Evolutionary conservation across 2,888 invertebrate species (phyloP).

Genomic region (Tiphia femorata): DNA sequence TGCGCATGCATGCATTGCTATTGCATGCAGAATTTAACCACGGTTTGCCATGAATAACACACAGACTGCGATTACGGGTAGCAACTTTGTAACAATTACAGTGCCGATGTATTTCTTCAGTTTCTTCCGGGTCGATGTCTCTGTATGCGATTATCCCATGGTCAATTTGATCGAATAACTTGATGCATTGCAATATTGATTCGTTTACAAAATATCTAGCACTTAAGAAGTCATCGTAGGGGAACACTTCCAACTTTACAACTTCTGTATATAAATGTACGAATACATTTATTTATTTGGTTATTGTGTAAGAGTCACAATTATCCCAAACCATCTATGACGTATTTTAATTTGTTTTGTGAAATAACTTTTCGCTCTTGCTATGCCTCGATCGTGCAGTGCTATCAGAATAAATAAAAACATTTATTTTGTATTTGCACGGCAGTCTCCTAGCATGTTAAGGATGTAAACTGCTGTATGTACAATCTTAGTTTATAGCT

Average conservation of each 20-base stretch:
- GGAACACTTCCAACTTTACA: no score
- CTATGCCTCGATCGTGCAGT: constrained; percentile 33
- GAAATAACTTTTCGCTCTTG: constrained; percentile 18
- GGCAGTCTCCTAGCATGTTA: constrained; percentile 38
- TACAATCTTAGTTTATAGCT: constrained; percentile 44
- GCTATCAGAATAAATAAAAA: constrained; percentile 48
- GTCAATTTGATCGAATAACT: constrained; percentile 4
- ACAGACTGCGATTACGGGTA: no score
- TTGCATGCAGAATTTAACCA: no score
- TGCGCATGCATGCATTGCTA: no score
- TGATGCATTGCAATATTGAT: constrained; percentile 6
- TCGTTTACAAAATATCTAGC: constrained; percentile 4
- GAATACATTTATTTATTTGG: constrained; percentile 15
- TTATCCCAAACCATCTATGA: constrained; percentile 3
- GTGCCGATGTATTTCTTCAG: no score
- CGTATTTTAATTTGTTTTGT: constrained; percentile 9
- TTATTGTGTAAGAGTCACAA: constrained; percentile 13
- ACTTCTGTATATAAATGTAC: constrained; percentile 19
- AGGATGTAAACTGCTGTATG: constrained; percentile 48
- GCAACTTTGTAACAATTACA: no score
- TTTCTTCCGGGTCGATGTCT: no score
- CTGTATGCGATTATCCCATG: constrained; percentile 15
- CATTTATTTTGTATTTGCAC: constrained; percentile 44
- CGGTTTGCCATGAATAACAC: no score
- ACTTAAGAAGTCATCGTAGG: constrained; percentile 22